Percentiles rank a stretch among this genome's conserved stretches.
Evolutionary conservation across 2,797 vertebrate species (phyloP).

Genomic region (Sarcoramphus papa): DNA sequence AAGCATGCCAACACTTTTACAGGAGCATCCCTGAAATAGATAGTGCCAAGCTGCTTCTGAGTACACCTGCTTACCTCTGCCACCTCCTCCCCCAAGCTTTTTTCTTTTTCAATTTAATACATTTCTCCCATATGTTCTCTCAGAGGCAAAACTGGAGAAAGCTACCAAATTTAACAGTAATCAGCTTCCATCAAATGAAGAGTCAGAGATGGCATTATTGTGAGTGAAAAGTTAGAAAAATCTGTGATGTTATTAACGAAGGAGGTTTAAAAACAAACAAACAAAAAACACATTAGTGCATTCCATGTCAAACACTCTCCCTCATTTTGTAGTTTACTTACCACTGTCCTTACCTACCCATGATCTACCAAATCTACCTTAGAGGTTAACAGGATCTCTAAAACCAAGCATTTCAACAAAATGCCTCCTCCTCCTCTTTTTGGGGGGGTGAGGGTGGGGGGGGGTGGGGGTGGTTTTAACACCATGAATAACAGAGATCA

Average conservation of each 20-base stretch:
- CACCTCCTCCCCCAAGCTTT: not conserved
- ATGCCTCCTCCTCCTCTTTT: not conserved
- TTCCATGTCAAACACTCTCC: not conserved
- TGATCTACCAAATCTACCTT: not conserved
- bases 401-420: not conserved
- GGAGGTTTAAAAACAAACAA: not conserved
- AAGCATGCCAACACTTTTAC: not conserved
- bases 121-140: conserved; percentile 4
- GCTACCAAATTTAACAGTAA: not conserved
- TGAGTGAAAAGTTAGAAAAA: not conserved
- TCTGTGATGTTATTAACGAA: not conserved
- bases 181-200: not conserved
- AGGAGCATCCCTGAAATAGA: not conserved
- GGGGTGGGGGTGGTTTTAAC: not conserved
- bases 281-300: not conserved
- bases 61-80: conserved; percentile 5
- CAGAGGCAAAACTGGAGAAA: not conserved
- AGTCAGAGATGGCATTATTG: not conserved
- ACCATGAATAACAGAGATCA: not conserved
- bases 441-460: too few relatives aligned
- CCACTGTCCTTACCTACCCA: not conserved
- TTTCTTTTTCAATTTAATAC: not conserved
- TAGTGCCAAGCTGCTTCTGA: not conserved
- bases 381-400: not conserved
- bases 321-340: not conserved